Conservation (phyloP, 2,888 invertebrate genomes). For the Ormyrus nitidulus region DNA sequence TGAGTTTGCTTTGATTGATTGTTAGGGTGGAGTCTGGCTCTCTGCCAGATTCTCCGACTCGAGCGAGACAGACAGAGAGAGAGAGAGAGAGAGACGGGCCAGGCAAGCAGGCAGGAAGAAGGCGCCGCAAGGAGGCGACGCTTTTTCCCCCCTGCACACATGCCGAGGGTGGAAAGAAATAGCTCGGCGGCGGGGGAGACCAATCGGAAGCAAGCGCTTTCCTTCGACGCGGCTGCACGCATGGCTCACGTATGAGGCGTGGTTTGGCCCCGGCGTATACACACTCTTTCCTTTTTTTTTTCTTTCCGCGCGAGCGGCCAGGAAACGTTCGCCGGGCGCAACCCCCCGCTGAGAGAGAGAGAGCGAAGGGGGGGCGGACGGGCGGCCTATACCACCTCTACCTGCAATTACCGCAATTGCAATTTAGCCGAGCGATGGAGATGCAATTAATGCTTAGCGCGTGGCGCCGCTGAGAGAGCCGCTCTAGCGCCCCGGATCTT, state of each 20-base stretch:
- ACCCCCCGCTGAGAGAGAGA: constrained; percentile 27
- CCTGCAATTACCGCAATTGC: constrained; percentile 41
- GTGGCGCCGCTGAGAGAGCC: constrained; percentile 9
- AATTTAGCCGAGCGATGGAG: constrained; percentile 31
- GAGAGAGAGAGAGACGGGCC: neutral
- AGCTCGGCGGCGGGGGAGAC: constrained; percentile 66
- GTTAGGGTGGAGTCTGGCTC: constrained; percentile 68
- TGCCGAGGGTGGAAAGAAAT: constrained; percentile 59
- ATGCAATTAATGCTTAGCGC: constrained; percentile 36
- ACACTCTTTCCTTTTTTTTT: constrained; percentile 44
- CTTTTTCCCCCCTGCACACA: constrained; percentile 13
- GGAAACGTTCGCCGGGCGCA: constrained; percentile 11
- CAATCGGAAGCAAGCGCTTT: constrained; percentile 74
- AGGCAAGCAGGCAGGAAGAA: constrained; percentile 57
- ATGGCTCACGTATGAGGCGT: constrained; percentile 68
- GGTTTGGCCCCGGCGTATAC: constrained; percentile 64
- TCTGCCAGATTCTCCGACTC: constrained; percentile 24
- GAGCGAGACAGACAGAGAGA: neutral
- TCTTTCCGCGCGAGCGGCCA: neutral
- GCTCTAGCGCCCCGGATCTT: neutral
- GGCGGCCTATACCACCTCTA: neutral
- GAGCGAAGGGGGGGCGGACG: neutral
- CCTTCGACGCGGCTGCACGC: constrained; percentile 67
- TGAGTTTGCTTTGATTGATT: constrained; percentile 67
- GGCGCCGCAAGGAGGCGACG: constrained; percentile 58